Evolutionary conservation across 2,888 invertebrate genomes (phyloP), one percentile per base, ranked within the genome.

Genomic region (Melanargia galathea): DNA sequence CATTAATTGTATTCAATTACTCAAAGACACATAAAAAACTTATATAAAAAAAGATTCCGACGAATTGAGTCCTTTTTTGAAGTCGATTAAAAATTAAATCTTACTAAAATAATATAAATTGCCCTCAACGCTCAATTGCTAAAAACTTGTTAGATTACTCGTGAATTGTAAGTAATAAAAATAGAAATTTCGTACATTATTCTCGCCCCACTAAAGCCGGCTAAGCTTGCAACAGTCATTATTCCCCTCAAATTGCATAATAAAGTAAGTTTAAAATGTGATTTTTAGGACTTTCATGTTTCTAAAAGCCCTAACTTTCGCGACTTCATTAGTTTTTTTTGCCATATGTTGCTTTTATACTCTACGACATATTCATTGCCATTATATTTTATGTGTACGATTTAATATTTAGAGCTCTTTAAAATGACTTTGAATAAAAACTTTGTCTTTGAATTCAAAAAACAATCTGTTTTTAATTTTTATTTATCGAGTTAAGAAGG

Each of bases 291-390:
- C 51, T 62, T 64, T 64, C 67, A 62, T 45, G 66, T 67, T 64
- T 26, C 63, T 43, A 65, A 56, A n/a, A 61, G 60, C 49, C 58
- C 64, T 60, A 64, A 60, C 48, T 64, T 62, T 67, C 52, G 67
- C 51, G 62, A 67, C 67, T 67, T 67, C 67, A 67, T 67, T 64
- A 63, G 62, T 57, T 62, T 67, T 62, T 63, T 62, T 58, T 30
- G 30, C 33, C 22, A 16, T 18, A 20, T 33, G 22, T n/a, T 8
- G 18, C 16, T 38, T 52, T 58, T 58, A 38, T 11, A 16, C n/a
- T 22, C 3, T 48, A 48, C 58, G 48, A 35, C 18, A 45, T 38
- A 24, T 6, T 52, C 2, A 35, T 13, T 18, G 7, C 3, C 2
- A 24, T 8, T 0, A 26, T 26, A 26, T 4, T 26, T 2, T 18